Evolutionary conservation across 2,113 vertebrate species (phyloP), one percentile per base, ranked within the genome.

Genomic region (Sturnus vulgaris): DNA sequence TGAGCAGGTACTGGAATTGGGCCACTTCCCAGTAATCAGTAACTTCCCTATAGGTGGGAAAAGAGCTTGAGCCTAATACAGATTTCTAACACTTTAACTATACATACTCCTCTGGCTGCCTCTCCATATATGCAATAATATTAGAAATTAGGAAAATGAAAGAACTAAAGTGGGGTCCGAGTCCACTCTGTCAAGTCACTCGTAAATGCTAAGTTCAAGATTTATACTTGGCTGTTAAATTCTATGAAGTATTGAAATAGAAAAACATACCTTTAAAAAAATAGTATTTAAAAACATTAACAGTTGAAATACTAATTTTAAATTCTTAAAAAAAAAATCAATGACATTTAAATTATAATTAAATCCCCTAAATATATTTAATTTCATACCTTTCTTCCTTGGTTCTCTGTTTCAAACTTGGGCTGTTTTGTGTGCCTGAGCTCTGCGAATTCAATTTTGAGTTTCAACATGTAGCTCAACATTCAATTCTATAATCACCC

Each of bases 331-430:
- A 77, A 52, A 40, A 44, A 73, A 71, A 40, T 5, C 14, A 40
- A 37, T 9, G 1, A 42, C 50, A 56, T 81, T 82, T 71, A 27
- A 59, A 69, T 55, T 75, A 83, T 11, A 83, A 25, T 72, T 61
- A 88, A 40, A 75, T 78, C 60, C 9, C 21, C 72, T 96, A 63
- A 64, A 66, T 55, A 71, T 15, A 91, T 59, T 89, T 89, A 39
- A 75, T 92, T 84, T 86, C 86, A 78, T 96, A 92, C 57, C 81
- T 95, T 90, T 89, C 77, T 65, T 95, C 77, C 73, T 91, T 82
- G 47, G 60, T 47, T 89, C 21, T 82, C 42, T 91, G 47, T 93
- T 93, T 95, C 87, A 90, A 44, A 75, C 82, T 84, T 76, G 39
- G 61, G 37, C 31, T 87, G 87, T 52, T 96, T 91, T 81, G 71